phyloP scores from a whole-genome alignment of 2,113 vertebrate genomes.

The Pardalotus punctatus region DNA sequence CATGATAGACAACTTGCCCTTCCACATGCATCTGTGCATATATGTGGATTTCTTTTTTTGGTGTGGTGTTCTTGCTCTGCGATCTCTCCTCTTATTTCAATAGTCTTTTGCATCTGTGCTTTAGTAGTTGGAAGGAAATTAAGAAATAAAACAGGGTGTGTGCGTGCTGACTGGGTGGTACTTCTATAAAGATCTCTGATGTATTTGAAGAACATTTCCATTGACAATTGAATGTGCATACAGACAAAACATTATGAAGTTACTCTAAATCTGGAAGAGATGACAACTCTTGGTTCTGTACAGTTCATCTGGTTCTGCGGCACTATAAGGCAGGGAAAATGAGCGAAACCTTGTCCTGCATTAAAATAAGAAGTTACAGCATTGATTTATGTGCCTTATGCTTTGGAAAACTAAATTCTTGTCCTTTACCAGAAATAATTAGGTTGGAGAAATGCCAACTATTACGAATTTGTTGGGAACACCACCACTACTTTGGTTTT shows the following conservation, averaged over 20 bases:
- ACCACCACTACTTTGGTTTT: not conserved
- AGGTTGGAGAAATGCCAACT: not conserved
- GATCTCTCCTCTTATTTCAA: not conserved
- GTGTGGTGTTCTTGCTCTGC: not conserved
- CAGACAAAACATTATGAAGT: not conserved
- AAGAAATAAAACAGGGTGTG: not conserved
- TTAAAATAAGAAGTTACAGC: not conserved
- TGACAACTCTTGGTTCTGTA: not conserved
- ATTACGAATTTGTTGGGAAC: not conserved
- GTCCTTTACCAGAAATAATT: not conserved
- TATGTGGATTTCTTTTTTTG: not conserved
- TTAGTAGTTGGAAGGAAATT: not conserved
- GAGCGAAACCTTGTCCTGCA: not conserved
- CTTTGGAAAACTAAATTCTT: not conserved
- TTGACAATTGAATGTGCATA: not conserved
- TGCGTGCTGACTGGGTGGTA: not conserved
- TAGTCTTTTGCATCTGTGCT: not conserved
- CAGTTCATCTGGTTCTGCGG: not conserved
- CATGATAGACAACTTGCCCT: rapidly evolving
- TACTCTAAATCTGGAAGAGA: not conserved
- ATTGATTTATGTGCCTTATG: not conserved
- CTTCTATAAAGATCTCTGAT: not conserved
- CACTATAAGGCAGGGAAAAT: not conserved
- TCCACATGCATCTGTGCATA: not conserved
- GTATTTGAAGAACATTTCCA: not conserved